Evolutionary conservation across 1,140 invertebrate species (phyloP).

Genomic region (Ridgeia piscesae): DNA sequence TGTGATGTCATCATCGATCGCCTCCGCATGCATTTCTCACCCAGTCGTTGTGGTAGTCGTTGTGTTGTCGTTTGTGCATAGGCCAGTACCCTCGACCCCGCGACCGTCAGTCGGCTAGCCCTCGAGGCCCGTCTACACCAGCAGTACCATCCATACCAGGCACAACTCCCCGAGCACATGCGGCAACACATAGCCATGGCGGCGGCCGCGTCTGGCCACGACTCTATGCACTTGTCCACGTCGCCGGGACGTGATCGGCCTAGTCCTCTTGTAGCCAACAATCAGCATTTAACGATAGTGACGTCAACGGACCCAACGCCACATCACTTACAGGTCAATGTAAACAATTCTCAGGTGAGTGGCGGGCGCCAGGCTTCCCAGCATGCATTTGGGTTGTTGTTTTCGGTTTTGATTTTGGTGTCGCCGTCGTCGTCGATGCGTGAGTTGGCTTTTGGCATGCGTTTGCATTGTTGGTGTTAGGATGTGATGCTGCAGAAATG

Average conservation of each 20-base stretch:
- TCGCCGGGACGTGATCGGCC: not conserved
- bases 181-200: not conserved
- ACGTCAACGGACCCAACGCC: not conserved
- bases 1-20: not conserved
- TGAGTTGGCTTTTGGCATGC: not conserved
- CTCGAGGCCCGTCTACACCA: not conserved
- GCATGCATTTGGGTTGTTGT: not conserved
- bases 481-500: not conserved
- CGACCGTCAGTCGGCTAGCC: not conserved
- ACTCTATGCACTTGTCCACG: not conserved
- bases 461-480: not conserved
- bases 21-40: not conserved
- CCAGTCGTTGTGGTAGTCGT: not conserved
- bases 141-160: not conserved
- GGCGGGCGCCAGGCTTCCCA: not conserved
- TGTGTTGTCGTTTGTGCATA: not conserved
- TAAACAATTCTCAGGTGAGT: constrained; percentile 5
- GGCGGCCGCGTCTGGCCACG: not conserved
- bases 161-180: not conserved
- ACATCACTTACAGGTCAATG: not conserved
- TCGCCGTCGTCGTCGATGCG: not conserved
- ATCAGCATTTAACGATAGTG: not conserved
- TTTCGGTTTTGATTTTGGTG: not conserved
- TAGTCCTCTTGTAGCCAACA: not conserved
- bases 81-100: not conserved